Evolutionary conservation across 2,113 vertebrate genomes (phyloP), one percentile per base, ranked within the genome.

Genomic region (Brevimyrus niger): DNA sequence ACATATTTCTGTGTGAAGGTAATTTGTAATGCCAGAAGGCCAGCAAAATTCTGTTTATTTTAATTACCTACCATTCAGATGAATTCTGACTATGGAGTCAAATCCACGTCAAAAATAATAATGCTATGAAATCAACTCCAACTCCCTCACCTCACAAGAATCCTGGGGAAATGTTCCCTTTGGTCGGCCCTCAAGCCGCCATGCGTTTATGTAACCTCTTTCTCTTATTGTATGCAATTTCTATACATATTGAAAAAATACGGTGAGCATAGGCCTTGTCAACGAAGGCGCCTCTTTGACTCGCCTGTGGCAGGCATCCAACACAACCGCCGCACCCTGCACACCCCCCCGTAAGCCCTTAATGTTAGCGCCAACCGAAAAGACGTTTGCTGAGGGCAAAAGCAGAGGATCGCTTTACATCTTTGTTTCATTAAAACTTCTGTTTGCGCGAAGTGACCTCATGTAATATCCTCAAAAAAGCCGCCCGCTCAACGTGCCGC

Each of bases 21-120:
- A 48, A 69, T 73, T 88, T 84, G 82, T 84, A 84, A 84, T 84
- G 82, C 82, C 82, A 84, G 13, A n/a, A 47, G 82, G 82, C 82
- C 82, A 84, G 23, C 19, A n/a, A 42, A 84, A 84, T 46, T 84
- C 82, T 84, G 82, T 84, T 84, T 84, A 84, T 84, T 42, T 80
- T 80, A 80, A 80, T 84, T 47, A 47, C 44, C 3, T 84, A 84
- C 46, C 47, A 21, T 46, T 44, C 23, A 21, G 82, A 21, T 84
- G 82, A 47, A 84, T 84, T 84, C n/a, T 47, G 44, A 84, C 38
- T 47, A 21, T 84, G 35, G 82, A 84, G 38, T 44, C 44, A 82
- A 42, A 84, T 84, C 9, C 82, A 44, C 44, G 21, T 42, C 11
- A 44, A 46, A 84, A 46, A 47, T 47, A 47, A 46, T 27, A 42